Conservation (phyloP, 1,140 invertebrate species). For the Meloidogyne floridensis region DNA sequence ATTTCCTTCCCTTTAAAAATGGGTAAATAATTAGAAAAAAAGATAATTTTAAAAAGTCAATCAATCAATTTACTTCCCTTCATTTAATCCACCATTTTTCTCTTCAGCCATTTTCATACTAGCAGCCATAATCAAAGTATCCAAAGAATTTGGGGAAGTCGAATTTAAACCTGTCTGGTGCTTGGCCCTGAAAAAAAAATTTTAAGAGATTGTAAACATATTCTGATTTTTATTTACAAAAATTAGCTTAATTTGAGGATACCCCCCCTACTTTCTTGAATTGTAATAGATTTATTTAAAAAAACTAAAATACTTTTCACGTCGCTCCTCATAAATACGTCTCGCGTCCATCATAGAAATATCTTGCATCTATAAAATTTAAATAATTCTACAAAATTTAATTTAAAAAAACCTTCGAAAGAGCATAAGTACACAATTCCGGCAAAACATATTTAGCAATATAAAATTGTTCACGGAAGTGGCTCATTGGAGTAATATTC, state of each 20-base stretch:
- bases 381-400: not conserved
- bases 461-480: not conserved
- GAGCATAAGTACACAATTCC: conserved; percentile 15
- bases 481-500: not conserved
- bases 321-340: conserved; percentile 21
- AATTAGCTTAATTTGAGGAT: no score
- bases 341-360: conserved; percentile 20
- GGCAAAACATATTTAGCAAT: conserved; percentile 24
- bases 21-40: not conserved
- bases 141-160: conserved; percentile 13
- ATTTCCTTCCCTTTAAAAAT: not conserved
- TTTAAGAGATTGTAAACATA: no score
- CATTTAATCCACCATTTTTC: not conserved
- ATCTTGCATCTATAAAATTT: not conserved
- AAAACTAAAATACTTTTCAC: conserved; percentile 7
- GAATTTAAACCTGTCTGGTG: not conserved
- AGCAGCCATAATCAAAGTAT: conserved; percentile 17
- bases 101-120: conserved; percentile 19
- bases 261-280: no score
- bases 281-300: not conserved
- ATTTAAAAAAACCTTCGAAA: conserved; percentile 13
- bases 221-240: no score
- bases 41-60: conserved; percentile 1
- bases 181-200: not conserved
- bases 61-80: conserved; percentile 13